Percentiles rank a stretch among this genome's conserved stretches.
phyloP scores from a whole-genome alignment of 2,888 invertebrate genomes.

The Drosophila nr. medialis region DNA sequence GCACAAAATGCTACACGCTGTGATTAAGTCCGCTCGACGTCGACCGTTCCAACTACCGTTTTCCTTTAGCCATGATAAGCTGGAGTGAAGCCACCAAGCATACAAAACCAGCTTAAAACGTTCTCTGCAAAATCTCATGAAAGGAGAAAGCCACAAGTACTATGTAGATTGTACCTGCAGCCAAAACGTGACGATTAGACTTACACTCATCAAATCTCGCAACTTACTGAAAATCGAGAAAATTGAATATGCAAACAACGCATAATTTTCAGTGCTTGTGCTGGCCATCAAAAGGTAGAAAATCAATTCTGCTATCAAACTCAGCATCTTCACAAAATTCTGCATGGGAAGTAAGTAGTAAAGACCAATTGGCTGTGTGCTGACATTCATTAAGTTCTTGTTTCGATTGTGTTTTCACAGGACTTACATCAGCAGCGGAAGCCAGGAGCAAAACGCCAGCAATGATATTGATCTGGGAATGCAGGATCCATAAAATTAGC shows the following conservation, averaged over 20 bases:
- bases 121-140: conserved; percentile 23
- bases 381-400: neutral
- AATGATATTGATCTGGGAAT: conserved; percentile 24
- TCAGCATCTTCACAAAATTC: conserved; percentile 39
- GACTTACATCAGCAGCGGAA: conserved; percentile 31
- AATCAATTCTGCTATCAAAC: conserved; percentile 49
- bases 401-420: neutral
- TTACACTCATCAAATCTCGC: no score
- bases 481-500: conserved; percentile 28
- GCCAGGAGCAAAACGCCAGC: conserved; percentile 36
- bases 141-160: conserved; percentile 28
- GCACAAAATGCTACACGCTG: conserved; percentile 74
- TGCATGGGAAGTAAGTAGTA: conserved; percentile 44
- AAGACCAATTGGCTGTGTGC: conserved; percentile 20
- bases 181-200: neutral
- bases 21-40: conserved; percentile 48
- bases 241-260: conserved; percentile 18
- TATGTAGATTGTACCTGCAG: conserved; percentile 21
- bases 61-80: conserved; percentile 37
- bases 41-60: conserved; percentile 51
- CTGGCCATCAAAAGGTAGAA: conserved; percentile 35
- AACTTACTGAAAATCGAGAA: conserved; percentile 40
- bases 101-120: neutral
- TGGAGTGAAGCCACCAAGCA: neutral
- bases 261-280: fast-evolving